Evolutionary conservation across 1,140 invertebrate species (phyloP).

Genomic region (Zaprionus africanus): DNA sequence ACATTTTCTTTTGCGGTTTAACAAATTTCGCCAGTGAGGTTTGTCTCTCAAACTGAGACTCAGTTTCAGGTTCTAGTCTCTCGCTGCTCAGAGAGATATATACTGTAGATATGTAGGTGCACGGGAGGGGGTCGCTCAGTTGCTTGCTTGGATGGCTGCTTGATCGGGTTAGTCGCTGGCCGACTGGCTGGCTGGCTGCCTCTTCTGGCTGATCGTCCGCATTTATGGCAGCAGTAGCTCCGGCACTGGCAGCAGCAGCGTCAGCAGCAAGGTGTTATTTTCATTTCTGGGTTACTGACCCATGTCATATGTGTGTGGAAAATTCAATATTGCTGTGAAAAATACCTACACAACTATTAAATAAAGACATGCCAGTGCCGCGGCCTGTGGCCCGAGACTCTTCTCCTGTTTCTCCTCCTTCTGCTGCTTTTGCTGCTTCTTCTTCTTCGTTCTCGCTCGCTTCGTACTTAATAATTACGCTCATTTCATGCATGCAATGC

Average conservation of each 20-base stretch:
- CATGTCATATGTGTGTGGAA: slow-evolving; percentile 82
- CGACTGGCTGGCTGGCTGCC: slow-evolving; percentile 32
- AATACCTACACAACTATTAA: slow-evolving; percentile 82
- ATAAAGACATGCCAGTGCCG: slow-evolving; percentile 65
- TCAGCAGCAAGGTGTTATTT: slow-evolving; percentile 75
- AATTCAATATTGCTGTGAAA: slow-evolving; percentile 83
- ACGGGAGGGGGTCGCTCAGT: slow-evolving; percentile 53
- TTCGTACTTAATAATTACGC: slow-evolving; percentile 79
- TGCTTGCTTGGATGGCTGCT: slow-evolving; percentile 36
- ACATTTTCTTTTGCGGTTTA: slow-evolving; percentile 76
- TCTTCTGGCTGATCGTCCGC: slow-evolving; percentile 52
- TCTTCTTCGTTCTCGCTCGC: background rate
- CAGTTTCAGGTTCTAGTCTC: slow-evolving; percentile 64
- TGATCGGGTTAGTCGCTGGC: slow-evolving; percentile 48
- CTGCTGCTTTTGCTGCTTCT: background rate
- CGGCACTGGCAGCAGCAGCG: slow-evolving; percentile 11
- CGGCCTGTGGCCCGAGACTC: slow-evolving; percentile 8
- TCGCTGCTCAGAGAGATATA: slow-evolving; percentile 62
- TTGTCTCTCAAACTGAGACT: slow-evolving; percentile 64
- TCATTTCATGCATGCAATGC: slow-evolving; percentile 82
- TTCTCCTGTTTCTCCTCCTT: slow-evolving; percentile 8
- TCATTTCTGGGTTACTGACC: slow-evolving; percentile 82
- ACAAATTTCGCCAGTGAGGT: slow-evolving; percentile 75
- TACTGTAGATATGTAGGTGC: slow-evolving; percentile 77
- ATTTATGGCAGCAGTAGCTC: slow-evolving; percentile 68